These are phyloP conservation scores for Penaeus vannamei DNA, from an alignment of 1,140 invertebrate genomes.

Conservation along the genomic window DNA sequence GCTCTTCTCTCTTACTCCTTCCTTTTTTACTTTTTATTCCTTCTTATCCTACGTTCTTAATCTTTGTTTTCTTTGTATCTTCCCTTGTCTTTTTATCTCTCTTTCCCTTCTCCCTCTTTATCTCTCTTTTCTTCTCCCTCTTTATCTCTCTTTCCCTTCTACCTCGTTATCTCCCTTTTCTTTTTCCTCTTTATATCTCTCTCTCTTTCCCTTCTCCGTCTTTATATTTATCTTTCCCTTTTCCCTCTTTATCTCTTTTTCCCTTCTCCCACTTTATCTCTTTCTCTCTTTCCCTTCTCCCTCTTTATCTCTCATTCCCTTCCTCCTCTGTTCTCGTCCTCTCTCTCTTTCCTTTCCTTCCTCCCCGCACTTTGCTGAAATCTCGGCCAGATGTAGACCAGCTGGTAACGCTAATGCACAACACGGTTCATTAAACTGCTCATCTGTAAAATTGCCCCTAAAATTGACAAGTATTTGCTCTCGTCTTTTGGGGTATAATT, in stretches of 20 bases:
- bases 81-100: neutral
- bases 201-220: neutral
- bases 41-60: neutral
- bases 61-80: neutral
- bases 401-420: too few relatives aligned
- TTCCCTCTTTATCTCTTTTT: neutral
- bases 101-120: neutral
- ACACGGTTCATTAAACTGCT: neutral
- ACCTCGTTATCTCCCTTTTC: neutral
- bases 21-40: neutral
- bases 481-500: neutral
- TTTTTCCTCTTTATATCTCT: neutral
- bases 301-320: neutral
- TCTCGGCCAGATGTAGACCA: too few relatives aligned
- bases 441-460: neutral
- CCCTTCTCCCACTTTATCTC: neutral
- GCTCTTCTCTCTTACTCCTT: neutral
- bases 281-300: neutral
- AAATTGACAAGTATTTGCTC: slow-evolving; percentile 13
- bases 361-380: neutral
- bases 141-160: neutral
- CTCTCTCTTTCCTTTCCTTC: slow-evolving; percentile 12
- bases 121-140: neutral
- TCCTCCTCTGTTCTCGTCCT: neutral
- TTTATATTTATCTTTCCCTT: too few relatives aligned